phyloP scores from a whole-genome alignment of 2,113 vertebrate genomes.

The Equus przewalskii region DNA sequence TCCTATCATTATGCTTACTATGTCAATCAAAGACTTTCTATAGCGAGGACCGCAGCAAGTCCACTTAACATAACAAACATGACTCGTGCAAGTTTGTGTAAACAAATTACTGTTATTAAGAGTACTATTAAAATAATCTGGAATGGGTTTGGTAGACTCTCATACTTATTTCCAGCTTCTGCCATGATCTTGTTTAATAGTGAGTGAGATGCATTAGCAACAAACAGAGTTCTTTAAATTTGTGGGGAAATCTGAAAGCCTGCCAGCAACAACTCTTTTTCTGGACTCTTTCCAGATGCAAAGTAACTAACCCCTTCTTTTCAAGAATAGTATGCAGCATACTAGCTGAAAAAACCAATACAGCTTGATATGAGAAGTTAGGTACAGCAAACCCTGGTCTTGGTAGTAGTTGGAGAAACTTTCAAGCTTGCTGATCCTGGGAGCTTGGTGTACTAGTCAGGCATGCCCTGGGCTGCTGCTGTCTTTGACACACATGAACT shows the following conservation, averaged over 20 bases:
- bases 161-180: not conserved
- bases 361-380: not conserved
- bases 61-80: not conserved
- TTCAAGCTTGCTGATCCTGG: not conserved
- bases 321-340: not conserved
- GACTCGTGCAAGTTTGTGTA: not conserved
- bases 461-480: not conserved
- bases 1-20: not conserved
- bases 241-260: not conserved
- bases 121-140: constrained; percentile 22
- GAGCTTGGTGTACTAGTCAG: too few species aligned
- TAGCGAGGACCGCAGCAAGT: not conserved
- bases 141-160: not conserved
- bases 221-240: constrained; percentile 41
- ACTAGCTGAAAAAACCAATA: not conserved
- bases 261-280: not conserved
- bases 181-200: not conserved
- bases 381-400: not conserved
- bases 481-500: not conserved
- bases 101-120: not conserved
- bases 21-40: not conserved
- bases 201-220: not conserved
- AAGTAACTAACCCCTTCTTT: constrained; percentile 5
- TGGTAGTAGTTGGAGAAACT: not conserved
- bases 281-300: not conserved